phyloP scores from a whole-genome alignment of 2,113 vertebrate species.

The Chionodraco myersi region DNA sequence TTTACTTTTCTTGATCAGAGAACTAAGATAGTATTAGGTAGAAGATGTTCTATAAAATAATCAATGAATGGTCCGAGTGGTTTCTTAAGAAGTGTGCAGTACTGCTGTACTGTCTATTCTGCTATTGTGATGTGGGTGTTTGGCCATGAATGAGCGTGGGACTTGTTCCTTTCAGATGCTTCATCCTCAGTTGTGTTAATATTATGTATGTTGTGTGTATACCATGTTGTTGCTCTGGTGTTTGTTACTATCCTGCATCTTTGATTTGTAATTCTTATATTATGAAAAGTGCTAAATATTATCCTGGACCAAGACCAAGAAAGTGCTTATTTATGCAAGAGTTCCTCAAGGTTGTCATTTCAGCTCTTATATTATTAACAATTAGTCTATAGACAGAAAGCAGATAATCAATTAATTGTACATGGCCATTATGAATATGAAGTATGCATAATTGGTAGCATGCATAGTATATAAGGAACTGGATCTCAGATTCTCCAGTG shows the following conservation, averaged over 20 bases:
- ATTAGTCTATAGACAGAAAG: background rate
- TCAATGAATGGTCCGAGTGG: slow-evolving; percentile 21
- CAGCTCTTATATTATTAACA: background rate
- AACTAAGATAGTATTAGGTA: background rate
- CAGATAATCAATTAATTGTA: too few relatives aligned
- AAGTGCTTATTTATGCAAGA: too few relatives aligned
- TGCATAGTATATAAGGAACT: background rate
- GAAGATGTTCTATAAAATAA: slow-evolving; percentile 14
- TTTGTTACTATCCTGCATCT: background rate
- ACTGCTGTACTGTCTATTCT: background rate
- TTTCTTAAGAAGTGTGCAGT: slow-evolving; percentile 11
- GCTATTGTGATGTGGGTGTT: slow-evolving; percentile 49
- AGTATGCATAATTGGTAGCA: background rate
- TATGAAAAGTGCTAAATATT: background rate
- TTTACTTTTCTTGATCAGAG: background rate
- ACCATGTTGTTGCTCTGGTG: background rate
- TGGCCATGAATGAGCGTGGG: slow-evolving; percentile 45
- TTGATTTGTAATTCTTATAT: background rate
- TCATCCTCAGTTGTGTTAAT: slow-evolving; percentile 26
- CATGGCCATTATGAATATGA: background rate
- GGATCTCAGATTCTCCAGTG: background rate
- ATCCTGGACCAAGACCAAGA: too few relatives aligned
- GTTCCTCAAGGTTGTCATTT: background rate
- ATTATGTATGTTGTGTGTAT: background rate
- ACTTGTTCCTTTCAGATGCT: slow-evolving; percentile 32